These are phyloP conservation scores for Nycticebus coucang DNA, from an alignment of 2,113 vertebrate genomes.

Conservation along the genomic window DNA sequence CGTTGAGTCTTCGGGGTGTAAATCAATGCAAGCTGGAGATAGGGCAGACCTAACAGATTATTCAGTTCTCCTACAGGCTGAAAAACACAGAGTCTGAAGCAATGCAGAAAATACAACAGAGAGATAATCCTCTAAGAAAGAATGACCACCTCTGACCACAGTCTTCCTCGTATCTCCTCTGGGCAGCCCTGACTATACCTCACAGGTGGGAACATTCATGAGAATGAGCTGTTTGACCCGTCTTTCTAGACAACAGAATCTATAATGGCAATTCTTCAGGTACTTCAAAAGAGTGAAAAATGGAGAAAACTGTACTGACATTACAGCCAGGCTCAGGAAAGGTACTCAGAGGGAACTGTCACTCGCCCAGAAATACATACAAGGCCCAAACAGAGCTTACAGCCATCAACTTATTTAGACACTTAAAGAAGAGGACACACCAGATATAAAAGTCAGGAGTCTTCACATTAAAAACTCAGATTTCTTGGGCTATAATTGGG, in stretches of 20 bases:
- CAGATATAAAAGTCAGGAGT: too few species aligned
- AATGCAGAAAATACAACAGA: too few species aligned
- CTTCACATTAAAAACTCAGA: too few species aligned
- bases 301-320: not conserved
- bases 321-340: not conserved
- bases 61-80: not conserved
- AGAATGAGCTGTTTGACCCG: accelerated
- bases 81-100: not conserved
- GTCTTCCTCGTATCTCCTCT: accelerated
- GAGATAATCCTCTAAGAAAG: not conserved
- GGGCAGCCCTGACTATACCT: not conserved
- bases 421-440: not conserved
- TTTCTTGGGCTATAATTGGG: too few species aligned
- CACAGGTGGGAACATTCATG: not conserved
- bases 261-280: not conserved
- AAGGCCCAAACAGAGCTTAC: not conserved
- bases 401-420: not conserved
- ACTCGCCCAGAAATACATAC: not conserved
- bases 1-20: conserved; percentile 68
- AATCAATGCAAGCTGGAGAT: conserved; percentile 80
- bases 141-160: not conserved
- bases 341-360: not conserved
- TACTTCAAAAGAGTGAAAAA: not conserved
- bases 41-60: conserved; percentile 66
- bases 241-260: not conserved